A percentile compares a stretch with the other conserved stretches of the same genome.
These are phyloP conservation scores for Trachops cirrhosus DNA, from an alignment of 2,797 vertebrate species.

Conservation along the genomic window DNA sequence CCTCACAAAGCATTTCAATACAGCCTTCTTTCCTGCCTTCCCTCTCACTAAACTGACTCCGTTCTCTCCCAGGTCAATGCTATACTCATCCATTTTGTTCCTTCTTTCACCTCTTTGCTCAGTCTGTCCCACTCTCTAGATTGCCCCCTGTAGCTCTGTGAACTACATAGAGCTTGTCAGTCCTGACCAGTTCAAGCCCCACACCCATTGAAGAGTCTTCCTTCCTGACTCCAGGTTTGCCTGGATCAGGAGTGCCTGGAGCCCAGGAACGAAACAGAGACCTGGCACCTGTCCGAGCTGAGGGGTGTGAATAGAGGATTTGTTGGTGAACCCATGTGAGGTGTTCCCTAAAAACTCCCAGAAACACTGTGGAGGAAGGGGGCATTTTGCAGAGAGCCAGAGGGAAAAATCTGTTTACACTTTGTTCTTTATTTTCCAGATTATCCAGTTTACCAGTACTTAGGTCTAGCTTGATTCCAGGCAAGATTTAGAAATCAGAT, in stretches of 20 bases:
- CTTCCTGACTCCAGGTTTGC: neutral
- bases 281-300: neutral
- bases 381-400: neutral
- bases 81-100: neutral
- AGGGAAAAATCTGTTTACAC: neutral
- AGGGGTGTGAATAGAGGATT: neutral
- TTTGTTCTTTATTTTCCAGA: neutral
- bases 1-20: neutral
- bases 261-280: neutral
- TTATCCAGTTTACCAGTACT: neutral
- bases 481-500: neutral
- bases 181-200: neutral
- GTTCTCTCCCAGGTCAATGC: neutral
- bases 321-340: neutral
- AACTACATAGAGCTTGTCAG: neutral
- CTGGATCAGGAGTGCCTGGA: neutral
- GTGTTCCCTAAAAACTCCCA: neutral
- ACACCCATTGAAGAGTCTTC: neutral
- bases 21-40: neutral
- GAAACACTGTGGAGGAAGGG: neutral
- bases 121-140: neutral
- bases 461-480: neutral
- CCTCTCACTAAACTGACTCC: neutral
- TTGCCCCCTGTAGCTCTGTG: neutral
- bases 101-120: neutral